Conservation (phyloP, 2,797 vertebrate species). For the Gymnocypris eckloni region DNA sequence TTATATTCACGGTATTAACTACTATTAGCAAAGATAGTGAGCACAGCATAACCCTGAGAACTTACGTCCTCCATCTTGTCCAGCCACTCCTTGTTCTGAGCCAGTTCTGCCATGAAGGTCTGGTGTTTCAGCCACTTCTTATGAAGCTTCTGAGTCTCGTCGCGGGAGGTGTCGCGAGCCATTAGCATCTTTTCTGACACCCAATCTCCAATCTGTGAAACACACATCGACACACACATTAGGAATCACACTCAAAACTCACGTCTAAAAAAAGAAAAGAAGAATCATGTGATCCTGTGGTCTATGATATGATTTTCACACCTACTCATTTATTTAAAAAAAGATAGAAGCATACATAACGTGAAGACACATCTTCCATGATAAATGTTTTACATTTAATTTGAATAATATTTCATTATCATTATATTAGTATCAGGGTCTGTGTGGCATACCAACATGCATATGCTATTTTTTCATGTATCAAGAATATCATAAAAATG, state of each 20-base stretch:
- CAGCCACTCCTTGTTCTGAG: constrained; percentile 92
- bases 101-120: constrained; percentile 91
- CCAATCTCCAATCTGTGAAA: constrained; percentile 82
- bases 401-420: not conserved
- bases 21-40: not conserved
- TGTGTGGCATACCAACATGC: not conserved
- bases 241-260: constrained; percentile 1
- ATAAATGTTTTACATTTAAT: not conserved
- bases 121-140: constrained; percentile 94
- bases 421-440: not conserved
- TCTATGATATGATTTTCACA: not conserved
- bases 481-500: not conserved
- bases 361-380: not conserved
- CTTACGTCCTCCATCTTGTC: constrained; percentile 92
- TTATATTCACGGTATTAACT: not conserved
- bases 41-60: not conserved
- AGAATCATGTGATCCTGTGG: not conserved
- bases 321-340: not conserved
- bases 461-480: not conserved
- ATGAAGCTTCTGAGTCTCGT: constrained; percentile 86
- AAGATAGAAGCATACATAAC: not conserved
- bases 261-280: not conserved
- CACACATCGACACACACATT: constrained; percentile 11
- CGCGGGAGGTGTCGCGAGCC: constrained; percentile 84
- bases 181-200: constrained; percentile 89